Conservation (phyloP, 2,888 invertebrate genomes). For the Gastrophysa polygoni region DNA sequence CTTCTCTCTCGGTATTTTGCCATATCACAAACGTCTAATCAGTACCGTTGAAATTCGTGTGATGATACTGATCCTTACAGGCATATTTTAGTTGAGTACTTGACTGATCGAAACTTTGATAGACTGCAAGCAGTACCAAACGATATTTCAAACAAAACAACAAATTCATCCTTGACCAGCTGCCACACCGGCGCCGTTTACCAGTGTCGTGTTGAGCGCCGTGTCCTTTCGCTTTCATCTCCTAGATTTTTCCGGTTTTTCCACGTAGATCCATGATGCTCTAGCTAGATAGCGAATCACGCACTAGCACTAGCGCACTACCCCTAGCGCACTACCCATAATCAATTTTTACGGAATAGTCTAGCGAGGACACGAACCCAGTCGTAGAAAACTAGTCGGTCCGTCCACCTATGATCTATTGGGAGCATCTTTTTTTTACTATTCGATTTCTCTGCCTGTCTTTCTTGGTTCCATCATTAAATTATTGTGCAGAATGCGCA, state of each 20-base stretch:
- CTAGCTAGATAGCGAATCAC: conserved; percentile 46
- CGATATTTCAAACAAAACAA: conserved; percentile 32
- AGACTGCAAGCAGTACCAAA: too few relatives aligned
- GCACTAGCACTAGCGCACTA: too few relatives aligned
- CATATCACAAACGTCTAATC: too few relatives aligned
- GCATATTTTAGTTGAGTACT: conserved; percentile 6
- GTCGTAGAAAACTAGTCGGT: conserved; percentile 32
- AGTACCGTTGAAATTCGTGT: too few relatives aligned
- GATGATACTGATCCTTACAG: too few relatives aligned
- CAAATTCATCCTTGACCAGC: conserved; percentile 43
- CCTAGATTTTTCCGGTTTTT: conserved; percentile 34
- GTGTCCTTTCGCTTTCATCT: conserved; percentile 47
- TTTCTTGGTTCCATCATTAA: too few relatives aligned
- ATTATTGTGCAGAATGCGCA: not conserved
- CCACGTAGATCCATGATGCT: conserved; percentile 50
- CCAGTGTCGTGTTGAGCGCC: conserved; percentile 31
- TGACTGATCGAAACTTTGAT: conserved; percentile 22
- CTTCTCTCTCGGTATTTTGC: too few relatives aligned
- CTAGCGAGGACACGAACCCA: conserved; percentile 46
- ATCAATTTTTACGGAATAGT: conserved; percentile 52
- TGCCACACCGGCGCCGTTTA: conserved; percentile 35
- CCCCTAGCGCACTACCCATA: too few relatives aligned
- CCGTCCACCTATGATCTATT: conserved; percentile 39
- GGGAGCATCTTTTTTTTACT: conserved; percentile 30
- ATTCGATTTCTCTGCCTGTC: conserved; percentile 12